These are phyloP conservation scores for Formica selysi DNA, from an alignment of 1,140 invertebrate genomes.

Conservation along the genomic window DNA sequence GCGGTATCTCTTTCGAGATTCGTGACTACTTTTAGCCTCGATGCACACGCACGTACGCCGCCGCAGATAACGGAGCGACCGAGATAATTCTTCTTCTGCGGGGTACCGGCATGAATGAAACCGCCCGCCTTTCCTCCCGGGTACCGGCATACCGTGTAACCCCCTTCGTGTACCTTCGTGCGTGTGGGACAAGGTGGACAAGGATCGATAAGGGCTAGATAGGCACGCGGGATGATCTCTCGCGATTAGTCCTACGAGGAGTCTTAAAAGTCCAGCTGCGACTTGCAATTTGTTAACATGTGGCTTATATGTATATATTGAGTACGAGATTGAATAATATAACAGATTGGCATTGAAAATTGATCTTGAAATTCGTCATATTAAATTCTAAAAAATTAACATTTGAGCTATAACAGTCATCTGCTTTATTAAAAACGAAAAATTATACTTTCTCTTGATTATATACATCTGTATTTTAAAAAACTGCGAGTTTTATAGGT, in stretches of 20 bases:
- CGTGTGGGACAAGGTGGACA: slow-evolving; percentile 53
- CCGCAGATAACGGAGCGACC: slow-evolving; percentile 70
- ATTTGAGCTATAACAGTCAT: not conserved
- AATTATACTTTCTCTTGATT: not conserved
- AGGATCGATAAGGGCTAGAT: slow-evolving; percentile 70
- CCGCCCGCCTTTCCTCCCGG: slow-evolving; percentile 39
- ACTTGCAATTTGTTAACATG: slow-evolving; percentile 50
- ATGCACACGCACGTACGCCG: slow-evolving; percentile 73
- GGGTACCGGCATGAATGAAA: slow-evolving; percentile 74
- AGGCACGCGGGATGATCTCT: slow-evolving; percentile 58
- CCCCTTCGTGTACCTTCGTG: slow-evolving; percentile 33
- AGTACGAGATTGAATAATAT: not conserved
- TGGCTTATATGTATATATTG: not conserved
- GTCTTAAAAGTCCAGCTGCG: slow-evolving; percentile 11
- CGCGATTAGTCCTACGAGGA: slow-evolving; percentile 27
- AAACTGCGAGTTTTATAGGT: not conserved
- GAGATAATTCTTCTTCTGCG: slow-evolving; percentile 75
- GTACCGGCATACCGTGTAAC: not conserved
- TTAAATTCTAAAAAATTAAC: not conserved
- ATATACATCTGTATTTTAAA: not conserved
- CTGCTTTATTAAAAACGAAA: not conserved
- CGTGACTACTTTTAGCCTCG: slow-evolving; percentile 69
- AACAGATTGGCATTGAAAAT: not conserved
- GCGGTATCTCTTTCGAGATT: slow-evolving; percentile 70
- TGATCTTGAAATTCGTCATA: not conserved